Percentiles rank a stretch among this genome's conserved stretches.
These are phyloP conservation scores for Xiphorhynchus erythropygius DNA, from an alignment of 2,797 vertebrate genomes.

Conservation along the genomic window DNA sequence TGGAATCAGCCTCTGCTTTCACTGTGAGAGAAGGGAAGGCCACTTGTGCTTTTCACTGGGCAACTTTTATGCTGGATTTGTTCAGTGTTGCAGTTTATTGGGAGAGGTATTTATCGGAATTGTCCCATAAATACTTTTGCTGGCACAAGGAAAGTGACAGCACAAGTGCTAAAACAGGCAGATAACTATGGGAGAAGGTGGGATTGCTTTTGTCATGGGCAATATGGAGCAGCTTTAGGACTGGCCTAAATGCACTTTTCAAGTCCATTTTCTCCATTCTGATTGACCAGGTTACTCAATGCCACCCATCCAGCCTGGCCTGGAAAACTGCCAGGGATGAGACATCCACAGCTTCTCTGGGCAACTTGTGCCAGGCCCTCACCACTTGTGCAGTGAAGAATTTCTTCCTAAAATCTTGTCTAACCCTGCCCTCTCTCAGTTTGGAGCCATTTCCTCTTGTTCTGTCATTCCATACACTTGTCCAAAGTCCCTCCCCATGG, in stretches of 20 bases:
- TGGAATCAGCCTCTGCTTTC: neutral
- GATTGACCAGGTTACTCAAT: neutral
- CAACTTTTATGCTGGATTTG: neutral
- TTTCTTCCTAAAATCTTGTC: too few species aligned
- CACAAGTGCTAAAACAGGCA: neutral
- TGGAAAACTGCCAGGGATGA: neutral
- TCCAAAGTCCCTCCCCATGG: neutral
- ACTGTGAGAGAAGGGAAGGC: neutral
- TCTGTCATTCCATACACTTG: neutral
- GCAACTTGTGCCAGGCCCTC: neutral
- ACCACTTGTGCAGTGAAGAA: accelerated
- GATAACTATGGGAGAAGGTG: neutral
- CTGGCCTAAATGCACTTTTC: neutral
- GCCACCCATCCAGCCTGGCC: neutral
- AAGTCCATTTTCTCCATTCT: neutral
- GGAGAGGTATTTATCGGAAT: neutral
- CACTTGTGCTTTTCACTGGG: neutral
- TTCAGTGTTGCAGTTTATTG: neutral
- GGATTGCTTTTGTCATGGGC: neutral
- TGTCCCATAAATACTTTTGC: neutral
- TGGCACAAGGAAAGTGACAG: neutral
- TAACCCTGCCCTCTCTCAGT: accelerated
- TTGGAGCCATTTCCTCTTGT: neutral
- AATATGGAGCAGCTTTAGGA: neutral
- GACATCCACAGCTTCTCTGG: neutral